Conservation (phyloP, 2,113 vertebrate genomes). For the Ctenodactylus gundi region DNA sequence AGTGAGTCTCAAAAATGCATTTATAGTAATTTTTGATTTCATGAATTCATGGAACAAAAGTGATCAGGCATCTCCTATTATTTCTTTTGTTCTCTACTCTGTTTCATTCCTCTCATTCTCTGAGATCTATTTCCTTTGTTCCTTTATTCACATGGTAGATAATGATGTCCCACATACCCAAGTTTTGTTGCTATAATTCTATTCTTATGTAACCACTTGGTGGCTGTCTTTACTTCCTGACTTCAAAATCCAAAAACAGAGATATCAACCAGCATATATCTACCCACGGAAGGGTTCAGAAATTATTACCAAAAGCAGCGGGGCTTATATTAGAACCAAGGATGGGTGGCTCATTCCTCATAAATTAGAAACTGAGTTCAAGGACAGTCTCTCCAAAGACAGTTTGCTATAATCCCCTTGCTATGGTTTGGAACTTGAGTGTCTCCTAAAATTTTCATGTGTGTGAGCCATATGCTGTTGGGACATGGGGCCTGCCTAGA, state of each 20-base stretch:
- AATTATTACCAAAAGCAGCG: neutral
- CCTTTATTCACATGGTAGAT: neutral
- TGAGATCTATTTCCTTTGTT: neutral
- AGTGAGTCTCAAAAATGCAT: neutral
- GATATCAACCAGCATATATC: neutral
- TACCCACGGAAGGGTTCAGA: neutral
- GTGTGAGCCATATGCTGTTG: too few species aligned
- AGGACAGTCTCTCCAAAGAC: neutral
- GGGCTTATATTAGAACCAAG: neutral
- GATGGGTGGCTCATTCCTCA: neutral
- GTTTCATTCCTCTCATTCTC: neutral
- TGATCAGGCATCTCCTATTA: neutral
- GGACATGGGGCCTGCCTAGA: too few species aligned
- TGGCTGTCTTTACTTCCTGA: neutral
- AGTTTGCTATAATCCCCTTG: neutral
- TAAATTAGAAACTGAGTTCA: neutral
- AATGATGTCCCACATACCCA: fast-evolving
- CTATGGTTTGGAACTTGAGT: too few species aligned
- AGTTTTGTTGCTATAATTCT: neutral
- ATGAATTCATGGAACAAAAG: neutral
- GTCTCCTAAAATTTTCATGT: too few species aligned
- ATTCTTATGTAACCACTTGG: neutral
- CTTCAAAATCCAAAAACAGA: neutral
- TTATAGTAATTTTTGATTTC: neutral
- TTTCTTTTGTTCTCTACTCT: neutral